Percentiles rank a stretch among this genome's conserved stretches.
phyloP scores from a whole-genome alignment of 64 coral and sea anemone genomes.

The Actinia equina region DNA sequence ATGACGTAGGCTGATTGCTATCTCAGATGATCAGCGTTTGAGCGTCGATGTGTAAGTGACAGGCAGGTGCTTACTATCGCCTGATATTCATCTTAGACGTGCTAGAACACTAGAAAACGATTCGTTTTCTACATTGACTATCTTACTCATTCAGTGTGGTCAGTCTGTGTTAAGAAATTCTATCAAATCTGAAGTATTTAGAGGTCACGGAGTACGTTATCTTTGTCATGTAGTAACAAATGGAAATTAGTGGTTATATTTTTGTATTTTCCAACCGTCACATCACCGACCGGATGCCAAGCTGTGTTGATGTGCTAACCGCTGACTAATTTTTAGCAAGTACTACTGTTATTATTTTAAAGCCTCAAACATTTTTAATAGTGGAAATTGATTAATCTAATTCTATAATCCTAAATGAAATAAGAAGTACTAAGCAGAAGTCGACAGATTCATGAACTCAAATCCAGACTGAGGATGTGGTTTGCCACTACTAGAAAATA shows the following conservation, averaged over 20 bases:
- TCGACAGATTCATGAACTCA: not conserved
- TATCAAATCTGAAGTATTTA: not conserved
- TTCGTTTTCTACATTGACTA: not conserved
- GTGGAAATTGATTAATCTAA: not conserved
- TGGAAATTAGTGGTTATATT: not conserved
- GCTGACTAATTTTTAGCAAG: not conserved
- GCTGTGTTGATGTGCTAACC: not conserved
- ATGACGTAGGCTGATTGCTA: not conserved
- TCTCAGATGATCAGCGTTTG: not conserved
- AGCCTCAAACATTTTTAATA: not conserved
- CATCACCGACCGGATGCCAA: not conserved
- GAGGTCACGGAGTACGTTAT: not conserved
- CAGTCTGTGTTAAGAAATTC: not conserved
- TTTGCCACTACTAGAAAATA: not conserved
- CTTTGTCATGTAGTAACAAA: not conserved
- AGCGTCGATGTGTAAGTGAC: not conserved
- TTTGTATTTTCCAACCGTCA: not conserved
- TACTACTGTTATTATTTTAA: not conserved
- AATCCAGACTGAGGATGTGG: not conserved
- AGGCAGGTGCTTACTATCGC: not conserved
- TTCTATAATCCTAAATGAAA: not conserved
- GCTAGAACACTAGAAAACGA: not conserved
- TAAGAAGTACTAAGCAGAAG: not conserved
- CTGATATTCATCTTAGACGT: not conserved
- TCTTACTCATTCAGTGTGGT: not conserved